These are phyloP conservation scores for Calosoma granatense DNA, from an alignment of 1,140 invertebrate species.

Conservation along the genomic window DNA sequence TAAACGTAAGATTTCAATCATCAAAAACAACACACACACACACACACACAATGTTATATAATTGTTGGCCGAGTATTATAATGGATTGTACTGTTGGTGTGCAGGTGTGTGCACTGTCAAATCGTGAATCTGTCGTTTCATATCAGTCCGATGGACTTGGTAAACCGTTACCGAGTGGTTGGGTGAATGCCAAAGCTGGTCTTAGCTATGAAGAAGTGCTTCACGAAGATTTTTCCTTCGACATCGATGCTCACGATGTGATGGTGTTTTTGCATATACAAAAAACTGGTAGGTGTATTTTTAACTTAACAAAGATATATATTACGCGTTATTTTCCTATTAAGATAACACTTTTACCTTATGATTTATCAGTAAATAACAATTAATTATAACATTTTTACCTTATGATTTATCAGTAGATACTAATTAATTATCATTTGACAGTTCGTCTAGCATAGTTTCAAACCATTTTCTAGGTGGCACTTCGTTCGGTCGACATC, in stretches of 20 bases:
- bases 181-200: constrained; percentile 41
- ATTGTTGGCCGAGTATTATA: constrained; percentile 24
- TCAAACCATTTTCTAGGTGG: too few relatives aligned
- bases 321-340: too few relatives aligned
- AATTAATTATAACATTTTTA: constrained; percentile 5
- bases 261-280: constrained; percentile 98
- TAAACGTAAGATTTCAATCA: constrained; percentile 15
- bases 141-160: constrained; percentile 43
- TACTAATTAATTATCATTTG: not conserved
- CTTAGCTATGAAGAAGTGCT: constrained; percentile 73
- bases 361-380: too few relatives aligned
- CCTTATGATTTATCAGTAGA: too few relatives aligned
- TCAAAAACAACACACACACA: constrained; percentile 17
- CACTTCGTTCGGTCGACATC: constrained; percentile 89
- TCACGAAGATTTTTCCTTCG: constrained; percentile 76
- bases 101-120: constrained; percentile 62
- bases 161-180: constrained; percentile 39
- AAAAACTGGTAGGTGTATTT: constrained; percentile 74
- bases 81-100: constrained; percentile 18
- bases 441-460: too few relatives aligned
- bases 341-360: too few relatives aligned
- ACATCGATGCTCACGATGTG: constrained; percentile 86
- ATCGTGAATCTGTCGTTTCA: constrained; percentile 40
- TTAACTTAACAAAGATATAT: too few relatives aligned
- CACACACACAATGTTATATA: constrained; percentile 23